Conservation (phyloP, 1,140 invertebrate genomes). For the Nymphalis io region DNA sequence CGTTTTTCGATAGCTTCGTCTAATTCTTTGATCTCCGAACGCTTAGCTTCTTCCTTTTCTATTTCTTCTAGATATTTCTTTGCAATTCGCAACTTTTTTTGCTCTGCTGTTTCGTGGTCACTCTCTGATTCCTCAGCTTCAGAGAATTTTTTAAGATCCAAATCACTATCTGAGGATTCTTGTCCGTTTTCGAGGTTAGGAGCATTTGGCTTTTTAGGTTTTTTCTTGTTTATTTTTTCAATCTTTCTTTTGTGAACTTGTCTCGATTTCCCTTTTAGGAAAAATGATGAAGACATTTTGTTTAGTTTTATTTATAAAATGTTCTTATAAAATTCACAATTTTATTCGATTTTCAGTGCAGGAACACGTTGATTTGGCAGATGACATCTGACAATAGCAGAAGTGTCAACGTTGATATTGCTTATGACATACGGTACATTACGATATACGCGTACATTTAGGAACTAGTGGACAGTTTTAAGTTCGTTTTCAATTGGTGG, state of each 20-base stretch:
- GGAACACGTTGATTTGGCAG: slow-evolving; percentile 35
- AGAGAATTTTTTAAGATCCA: slow-evolving; percentile 78
- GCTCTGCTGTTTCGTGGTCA: slow-evolving; percentile 91
- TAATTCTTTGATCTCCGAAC: slow-evolving; percentile 84
- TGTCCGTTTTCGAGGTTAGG: slow-evolving; percentile 82
- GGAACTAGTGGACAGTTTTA: too few species aligned
- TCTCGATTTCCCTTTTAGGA: slow-evolving; percentile 82
- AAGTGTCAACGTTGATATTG: too few species aligned
- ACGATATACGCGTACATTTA: too few species aligned
- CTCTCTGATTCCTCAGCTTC: slow-evolving; percentile 84
- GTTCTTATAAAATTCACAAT: neutral
- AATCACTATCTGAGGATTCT: slow-evolving; percentile 75
- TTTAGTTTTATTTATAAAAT: slow-evolving; percentile 21
- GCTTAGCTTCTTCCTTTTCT: slow-evolving; percentile 88
- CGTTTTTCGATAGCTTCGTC: slow-evolving; percentile 86
- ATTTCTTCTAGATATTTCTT: slow-evolving; percentile 94
- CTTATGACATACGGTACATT: too few species aligned
- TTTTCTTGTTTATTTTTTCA: slow-evolving; percentile 62
- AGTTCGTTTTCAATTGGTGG: too few species aligned
- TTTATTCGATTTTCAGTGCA: neutral
- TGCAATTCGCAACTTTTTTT: slow-evolving; percentile 93
- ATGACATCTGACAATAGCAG: neutral
- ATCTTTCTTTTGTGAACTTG: slow-evolving; percentile 81
- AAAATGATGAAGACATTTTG: slow-evolving; percentile 81
- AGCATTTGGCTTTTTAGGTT: slow-evolving; percentile 61